These are phyloP conservation scores for Solea solea DNA, from an alignment of 2,113 vertebrate species.

Conservation along the genomic window DNA sequence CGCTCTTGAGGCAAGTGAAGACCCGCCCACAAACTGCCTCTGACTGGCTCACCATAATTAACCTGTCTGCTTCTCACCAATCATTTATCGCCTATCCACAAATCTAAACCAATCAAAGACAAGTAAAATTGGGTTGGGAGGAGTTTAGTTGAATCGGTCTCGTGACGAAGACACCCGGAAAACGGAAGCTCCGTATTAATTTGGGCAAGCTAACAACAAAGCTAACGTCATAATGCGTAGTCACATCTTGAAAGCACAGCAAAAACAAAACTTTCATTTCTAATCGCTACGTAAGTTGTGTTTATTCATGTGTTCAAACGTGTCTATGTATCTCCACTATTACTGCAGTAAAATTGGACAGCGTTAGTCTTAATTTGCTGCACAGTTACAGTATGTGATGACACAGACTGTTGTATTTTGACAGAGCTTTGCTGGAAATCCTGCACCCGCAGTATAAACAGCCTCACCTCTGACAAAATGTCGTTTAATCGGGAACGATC, in stretches of 20 bases:
- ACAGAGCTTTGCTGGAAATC: constrained; percentile 4
- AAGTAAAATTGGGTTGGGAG: neutral
- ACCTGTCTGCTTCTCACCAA: neutral
- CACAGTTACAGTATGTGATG: no score
- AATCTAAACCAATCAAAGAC: neutral
- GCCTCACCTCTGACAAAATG: constrained; percentile 38
- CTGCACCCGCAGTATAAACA: neutral
- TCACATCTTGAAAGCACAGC: constrained; percentile 1
- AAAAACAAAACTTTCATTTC: fast-evolving
- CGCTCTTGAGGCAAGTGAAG: neutral
- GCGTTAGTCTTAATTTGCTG: neutral
- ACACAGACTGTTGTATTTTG: constrained; percentile 12
- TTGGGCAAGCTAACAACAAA: neutral
- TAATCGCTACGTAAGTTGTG: neutral
- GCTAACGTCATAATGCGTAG: neutral
- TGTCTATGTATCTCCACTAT: neutral
- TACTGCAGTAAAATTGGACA: no score
- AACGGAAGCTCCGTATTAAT: constrained; percentile 11
- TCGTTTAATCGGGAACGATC: constrained; percentile 5
- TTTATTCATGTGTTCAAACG: no score
- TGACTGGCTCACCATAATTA: neutral
- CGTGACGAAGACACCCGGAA: constrained; percentile 50
- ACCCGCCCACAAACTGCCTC: neutral
- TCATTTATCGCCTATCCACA: neutral
- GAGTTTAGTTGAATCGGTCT: no score